phyloP scores from a whole-genome alignment of 2,797 vertebrate genomes.

The Coilia nasus region DNA sequence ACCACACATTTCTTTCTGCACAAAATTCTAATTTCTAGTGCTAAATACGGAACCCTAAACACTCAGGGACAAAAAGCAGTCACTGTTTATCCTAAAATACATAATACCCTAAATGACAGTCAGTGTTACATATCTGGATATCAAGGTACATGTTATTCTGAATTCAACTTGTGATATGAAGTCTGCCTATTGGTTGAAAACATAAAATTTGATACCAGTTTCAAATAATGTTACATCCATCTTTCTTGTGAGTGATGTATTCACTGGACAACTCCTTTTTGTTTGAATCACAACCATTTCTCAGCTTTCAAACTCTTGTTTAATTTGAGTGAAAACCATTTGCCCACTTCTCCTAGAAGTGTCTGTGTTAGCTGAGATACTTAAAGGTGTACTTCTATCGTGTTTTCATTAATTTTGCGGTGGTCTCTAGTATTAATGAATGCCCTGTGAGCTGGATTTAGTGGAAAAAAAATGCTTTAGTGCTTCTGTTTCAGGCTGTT shows the following conservation, averaged over 20 bases:
- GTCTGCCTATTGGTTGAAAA: neutral
- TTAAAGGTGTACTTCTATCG: no score
- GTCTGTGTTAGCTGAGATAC: neutral
- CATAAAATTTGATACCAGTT: no score
- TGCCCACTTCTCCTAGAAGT: neutral
- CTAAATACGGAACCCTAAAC: neutral
- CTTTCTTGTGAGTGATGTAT: neutral
- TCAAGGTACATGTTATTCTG: neutral
- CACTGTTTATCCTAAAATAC: neutral
- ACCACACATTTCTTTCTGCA: neutral
- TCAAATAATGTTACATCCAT: neutral
- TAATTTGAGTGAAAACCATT: neutral
- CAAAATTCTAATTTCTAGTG: neutral
- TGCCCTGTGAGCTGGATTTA: no score
- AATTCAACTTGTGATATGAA: neutral
- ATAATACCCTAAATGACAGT: neutral
- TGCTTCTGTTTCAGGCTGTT: no score
- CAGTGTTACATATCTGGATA: neutral
- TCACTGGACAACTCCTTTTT: neutral
- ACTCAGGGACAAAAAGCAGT: neutral
- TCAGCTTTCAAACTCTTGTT: neutral
- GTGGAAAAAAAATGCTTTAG: no score
- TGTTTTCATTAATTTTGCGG: no score
- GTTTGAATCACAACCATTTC: neutral
- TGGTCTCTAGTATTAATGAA: no score